A percentile compares a stretch with the other conserved stretches of the same genome.
Conservation (phyloP, 2,888 invertebrate genomes). For the Entomobrya multifasciata region DNA sequence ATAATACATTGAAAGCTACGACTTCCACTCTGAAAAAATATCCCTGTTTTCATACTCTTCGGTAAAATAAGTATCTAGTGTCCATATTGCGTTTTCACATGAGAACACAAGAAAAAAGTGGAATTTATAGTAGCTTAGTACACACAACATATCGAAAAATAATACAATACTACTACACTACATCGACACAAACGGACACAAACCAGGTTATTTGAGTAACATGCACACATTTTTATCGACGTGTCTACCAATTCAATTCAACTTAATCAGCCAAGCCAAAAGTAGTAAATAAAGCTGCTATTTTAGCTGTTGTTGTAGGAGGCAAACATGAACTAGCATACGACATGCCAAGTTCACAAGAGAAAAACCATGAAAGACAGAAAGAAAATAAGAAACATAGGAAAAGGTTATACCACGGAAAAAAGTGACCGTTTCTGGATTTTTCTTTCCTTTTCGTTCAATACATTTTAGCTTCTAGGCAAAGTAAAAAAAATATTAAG, state of each 20-base stretch:
- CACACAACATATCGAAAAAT: too few species aligned
- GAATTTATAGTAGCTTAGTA: too few species aligned
- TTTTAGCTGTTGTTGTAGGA: too few species aligned
- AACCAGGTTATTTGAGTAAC: not conserved
- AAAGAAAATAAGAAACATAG: not conserved
- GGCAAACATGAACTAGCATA: too few species aligned
- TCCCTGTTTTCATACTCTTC: too few species aligned
- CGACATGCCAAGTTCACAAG: constrained; percentile 29
- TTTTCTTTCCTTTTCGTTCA: too few species aligned
- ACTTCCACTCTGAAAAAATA: too few species aligned
- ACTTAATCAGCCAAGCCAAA: constrained; percentile 19
- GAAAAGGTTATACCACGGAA: not conserved
- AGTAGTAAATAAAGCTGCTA: not conserved
- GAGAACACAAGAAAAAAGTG: constrained; percentile 9
- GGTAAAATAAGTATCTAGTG: too few species aligned
- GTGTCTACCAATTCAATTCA: constrained; percentile 40
- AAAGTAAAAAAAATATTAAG: not conserved
- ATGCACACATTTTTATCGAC: constrained; percentile 39
- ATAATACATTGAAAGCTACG: too few species aligned
- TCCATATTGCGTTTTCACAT: constrained; percentile 23
- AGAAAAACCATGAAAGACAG: not conserved
- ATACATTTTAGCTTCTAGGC: too few species aligned
- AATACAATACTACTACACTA: too few species aligned
- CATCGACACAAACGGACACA: too few species aligned
- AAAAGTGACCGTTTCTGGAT: not conserved